Evolutionary conservation across 2,888 invertebrate genomes (phyloP).

Genomic region (Carpatolechia fugitivella): DNA sequence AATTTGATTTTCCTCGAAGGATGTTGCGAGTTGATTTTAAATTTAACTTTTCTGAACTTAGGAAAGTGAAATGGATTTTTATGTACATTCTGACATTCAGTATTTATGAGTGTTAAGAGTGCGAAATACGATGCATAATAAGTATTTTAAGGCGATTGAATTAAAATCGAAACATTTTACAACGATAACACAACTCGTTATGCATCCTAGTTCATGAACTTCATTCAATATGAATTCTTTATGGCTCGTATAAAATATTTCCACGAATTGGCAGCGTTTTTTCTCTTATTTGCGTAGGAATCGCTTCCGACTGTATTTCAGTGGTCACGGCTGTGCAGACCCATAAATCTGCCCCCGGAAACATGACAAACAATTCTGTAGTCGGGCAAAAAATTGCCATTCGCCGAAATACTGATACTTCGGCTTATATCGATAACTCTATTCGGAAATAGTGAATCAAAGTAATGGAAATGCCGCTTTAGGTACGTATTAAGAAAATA

Average conservation of each 20-base stretch:
- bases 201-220: background rate
- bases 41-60: slow-evolving; percentile 61
- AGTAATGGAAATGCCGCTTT: background rate
- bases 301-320: slow-evolving; percentile 49
- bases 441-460: background rate
- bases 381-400: slow-evolving; percentile 48
- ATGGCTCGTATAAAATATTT: slow-evolving; percentile 20
- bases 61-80: slow-evolving; percentile 60
- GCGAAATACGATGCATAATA: background rate
- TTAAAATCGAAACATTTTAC: no score
- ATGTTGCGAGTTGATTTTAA: slow-evolving; percentile 66
- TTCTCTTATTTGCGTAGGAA: slow-evolving; percentile 52
- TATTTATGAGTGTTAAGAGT: slow-evolving; percentile 51
- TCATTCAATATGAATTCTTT: background rate
- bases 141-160: background rate
- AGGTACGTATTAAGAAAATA: no score
- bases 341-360: slow-evolving; percentile 57
- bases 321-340: slow-evolving; percentile 42
- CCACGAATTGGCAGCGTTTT: slow-evolving; percentile 32
- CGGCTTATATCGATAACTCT: background rate
- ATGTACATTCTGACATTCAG: slow-evolving; percentile 53
- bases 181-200: no score
- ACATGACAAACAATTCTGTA: slow-evolving; percentile 61
- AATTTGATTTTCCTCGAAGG: slow-evolving; percentile 67
- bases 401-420: slow-evolving; percentile 28